Base-by-base conservation (phyloP, 2,113 vertebrate genomes). In the Phycodurus eques region DNA sequence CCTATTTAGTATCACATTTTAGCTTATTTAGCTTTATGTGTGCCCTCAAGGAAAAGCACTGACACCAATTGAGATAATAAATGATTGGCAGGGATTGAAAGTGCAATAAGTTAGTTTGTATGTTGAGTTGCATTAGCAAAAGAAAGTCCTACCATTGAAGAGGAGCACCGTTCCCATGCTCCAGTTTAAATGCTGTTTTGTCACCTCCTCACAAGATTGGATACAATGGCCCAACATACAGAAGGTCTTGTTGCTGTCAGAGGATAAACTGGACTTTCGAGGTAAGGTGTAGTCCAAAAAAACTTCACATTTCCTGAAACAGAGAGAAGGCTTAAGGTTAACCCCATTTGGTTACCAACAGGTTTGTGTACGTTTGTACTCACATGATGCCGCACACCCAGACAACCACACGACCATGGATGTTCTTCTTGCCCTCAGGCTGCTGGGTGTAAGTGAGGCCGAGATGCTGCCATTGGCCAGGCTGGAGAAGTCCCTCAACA, bases 371-470 rank as follows among this genome's bases (percentile, higher is more conserved):
- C 1, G 27, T 9, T 60, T 60, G 33, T 65, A 39, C 81, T 78
- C 90, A 99, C 98, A 96, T 95, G 87, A 97, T 94, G 71, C 96
- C 98, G 80, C 94, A 97, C 73, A 98, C 87, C 96, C 97, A 99
- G 3, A 96, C 89, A 11, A 88, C 88, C 73, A 99, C 87, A 15
- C 88, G 91, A 33, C 96, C 95, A 8, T 88, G 95, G 79, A 95
- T 83, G 79, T 93, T 98, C 81, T 97, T 99, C 88, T 98, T 98
- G 79, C 94, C 93, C 87, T 98, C 96, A 2, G 95, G 91, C 80
- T 96, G 94, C 82, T 99, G 95, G 22, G 89, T 86, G 79, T 98
- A 99, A 0, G 94, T 98, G 74, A 99, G 78, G 11, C 95, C 93
- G 64, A 99, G 85, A 83, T 99, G 97, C 68, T 98, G 96, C 98